Conservation (phyloP, 2,797 vertebrate genomes). For the Eulemur albifrons region DNA sequence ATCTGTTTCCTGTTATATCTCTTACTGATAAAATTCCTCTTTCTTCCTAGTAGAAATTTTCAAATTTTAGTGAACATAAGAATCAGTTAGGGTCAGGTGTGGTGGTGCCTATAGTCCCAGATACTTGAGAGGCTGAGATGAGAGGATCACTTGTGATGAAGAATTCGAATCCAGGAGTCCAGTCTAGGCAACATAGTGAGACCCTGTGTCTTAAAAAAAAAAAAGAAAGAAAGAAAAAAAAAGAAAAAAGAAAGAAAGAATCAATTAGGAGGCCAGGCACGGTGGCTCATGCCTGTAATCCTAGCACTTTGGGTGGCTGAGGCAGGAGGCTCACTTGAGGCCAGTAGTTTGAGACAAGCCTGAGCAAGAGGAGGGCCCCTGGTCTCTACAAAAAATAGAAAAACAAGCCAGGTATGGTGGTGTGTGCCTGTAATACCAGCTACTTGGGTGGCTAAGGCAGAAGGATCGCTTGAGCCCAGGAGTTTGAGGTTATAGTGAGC, state of each 20-base stretch:
- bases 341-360: background rate
- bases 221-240: background rate
- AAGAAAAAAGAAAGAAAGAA: background rate
- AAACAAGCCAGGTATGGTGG: background rate
- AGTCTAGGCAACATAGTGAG: background rate
- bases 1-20: background rate
- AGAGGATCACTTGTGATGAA: background rate
- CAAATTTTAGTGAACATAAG: background rate
- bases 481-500: background rate
- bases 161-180: background rate
- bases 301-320: background rate
- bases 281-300: background rate
- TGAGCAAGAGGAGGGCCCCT: background rate
- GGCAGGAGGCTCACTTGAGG: background rate
- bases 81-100: background rate
- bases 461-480: background rate
- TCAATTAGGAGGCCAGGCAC: background rate
- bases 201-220: background rate
- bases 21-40: background rate
- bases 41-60: background rate
- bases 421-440: background rate
- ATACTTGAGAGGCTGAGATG: background rate
- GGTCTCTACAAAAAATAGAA: background rate
- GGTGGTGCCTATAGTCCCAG: background rate
- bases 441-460: background rate